phyloP scores from a whole-genome alignment of 2,797 vertebrate genomes.

The Meriones psammophilus region DNA sequence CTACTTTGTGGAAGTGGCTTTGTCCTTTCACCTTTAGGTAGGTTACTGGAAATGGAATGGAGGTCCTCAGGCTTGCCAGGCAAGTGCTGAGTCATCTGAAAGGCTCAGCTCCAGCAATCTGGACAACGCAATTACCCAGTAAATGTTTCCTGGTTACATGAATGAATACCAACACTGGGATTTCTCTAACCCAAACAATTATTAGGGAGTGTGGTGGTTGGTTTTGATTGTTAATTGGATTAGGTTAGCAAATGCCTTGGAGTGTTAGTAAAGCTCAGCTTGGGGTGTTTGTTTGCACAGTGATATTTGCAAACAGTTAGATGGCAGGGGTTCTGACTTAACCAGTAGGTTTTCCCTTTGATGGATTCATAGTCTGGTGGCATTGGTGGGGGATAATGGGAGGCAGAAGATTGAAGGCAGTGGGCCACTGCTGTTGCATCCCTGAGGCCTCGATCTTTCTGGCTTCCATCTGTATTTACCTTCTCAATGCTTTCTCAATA shows the following conservation, averaged over 20 bases:
- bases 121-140: background rate
- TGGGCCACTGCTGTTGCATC: background rate
- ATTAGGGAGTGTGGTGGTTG: background rate
- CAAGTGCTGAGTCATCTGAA: background rate
- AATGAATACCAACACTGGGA: background rate
- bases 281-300: fast-evolving
- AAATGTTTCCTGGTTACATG: background rate
- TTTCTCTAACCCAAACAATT: background rate
- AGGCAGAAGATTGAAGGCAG: no score
- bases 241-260: background rate
- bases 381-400: background rate
- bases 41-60: background rate
- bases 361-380: background rate
- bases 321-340: background rate
- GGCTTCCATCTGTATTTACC: background rate
- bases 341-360: background rate
- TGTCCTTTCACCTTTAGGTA: background rate
- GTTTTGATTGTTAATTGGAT: background rate
- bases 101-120: background rate
- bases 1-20: background rate
- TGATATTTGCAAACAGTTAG: background rate
- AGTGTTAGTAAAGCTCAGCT: background rate
- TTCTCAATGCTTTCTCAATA: background rate
- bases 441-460: background rate
- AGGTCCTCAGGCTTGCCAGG: background rate